phyloP scores from a whole-genome alignment of 1,140 invertebrate species.

The Bombus superbus region DNA sequence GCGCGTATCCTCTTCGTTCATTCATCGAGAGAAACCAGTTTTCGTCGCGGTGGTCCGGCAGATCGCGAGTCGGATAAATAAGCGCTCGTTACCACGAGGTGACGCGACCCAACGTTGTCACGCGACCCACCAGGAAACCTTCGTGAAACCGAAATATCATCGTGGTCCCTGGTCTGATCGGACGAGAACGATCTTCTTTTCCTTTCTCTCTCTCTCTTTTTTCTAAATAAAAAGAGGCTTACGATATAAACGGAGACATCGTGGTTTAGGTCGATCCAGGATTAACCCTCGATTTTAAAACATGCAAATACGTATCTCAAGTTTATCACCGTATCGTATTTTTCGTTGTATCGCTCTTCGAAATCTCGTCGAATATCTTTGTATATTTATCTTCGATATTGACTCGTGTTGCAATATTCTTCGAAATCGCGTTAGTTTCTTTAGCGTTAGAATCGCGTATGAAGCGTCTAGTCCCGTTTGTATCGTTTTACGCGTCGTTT shows the following conservation, averaged over 20 bases:
- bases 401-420: too few relatives aligned
- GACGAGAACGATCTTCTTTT: neutral
- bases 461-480: too few relatives aligned
- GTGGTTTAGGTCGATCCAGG: too few relatives aligned
- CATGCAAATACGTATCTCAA: too few relatives aligned
- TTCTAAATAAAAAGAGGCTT: neutral
- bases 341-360: neutral
- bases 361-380: neutral
- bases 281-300: too few relatives aligned
- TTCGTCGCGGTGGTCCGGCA: slow-evolving; percentile 57
- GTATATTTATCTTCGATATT: neutral
- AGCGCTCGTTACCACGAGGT: slow-evolving; percentile 48
- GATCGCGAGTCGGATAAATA: slow-evolving; percentile 57
- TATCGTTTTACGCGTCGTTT: too few relatives aligned
- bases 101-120: slow-evolving; percentile 24
- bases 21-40: slow-evolving; percentile 62
- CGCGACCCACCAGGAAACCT: slow-evolving; percentile 16
- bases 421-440: too few relatives aligned
- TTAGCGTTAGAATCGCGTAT: too few relatives aligned
- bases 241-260: too few relatives aligned
- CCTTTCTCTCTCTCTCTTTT: neutral
- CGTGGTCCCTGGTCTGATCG: neutral
- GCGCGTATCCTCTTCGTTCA: slow-evolving; percentile 48
- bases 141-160: slow-evolving; percentile 25
- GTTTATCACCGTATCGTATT: too few relatives aligned